These are phyloP conservation scores for Poeciliopsis gracilis DNA, from an alignment of 2,797 vertebrate species.

Conservation along the genomic window DNA sequence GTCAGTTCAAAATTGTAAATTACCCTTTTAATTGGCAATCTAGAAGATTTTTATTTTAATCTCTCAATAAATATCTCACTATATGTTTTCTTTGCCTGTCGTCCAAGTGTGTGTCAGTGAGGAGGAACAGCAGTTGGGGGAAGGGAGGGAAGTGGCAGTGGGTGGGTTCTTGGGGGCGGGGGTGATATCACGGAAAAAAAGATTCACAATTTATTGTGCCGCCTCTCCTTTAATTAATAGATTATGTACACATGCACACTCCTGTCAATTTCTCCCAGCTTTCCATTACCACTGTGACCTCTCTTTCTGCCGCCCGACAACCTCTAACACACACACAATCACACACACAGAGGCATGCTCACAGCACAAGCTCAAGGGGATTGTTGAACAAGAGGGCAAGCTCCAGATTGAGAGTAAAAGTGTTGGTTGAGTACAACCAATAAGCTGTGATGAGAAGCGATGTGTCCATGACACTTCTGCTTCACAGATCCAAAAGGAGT, in stretches of 20 bases:
- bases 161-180: neutral
- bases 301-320: conserved; percentile 75
- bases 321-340: conserved; percentile 15
- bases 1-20: conserved; percentile 80
- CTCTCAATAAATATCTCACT: conserved; percentile 71
- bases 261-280: conserved; percentile 86
- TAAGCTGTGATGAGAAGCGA: neutral
- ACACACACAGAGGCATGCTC: neutral
- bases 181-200: conserved; percentile 78
- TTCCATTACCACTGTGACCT: conserved; percentile 90
- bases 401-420: neutral
- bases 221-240: conserved; percentile 91
- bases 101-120: conserved; percentile 32
- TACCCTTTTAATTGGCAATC: conserved; percentile 72
- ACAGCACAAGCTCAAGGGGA: neutral
- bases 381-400: neutral
- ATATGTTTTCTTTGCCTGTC: conserved; percentile 54
- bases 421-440: neutral
- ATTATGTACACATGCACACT: conserved; percentile 94
- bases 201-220: conserved; percentile 75
- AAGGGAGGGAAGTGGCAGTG: neutral
- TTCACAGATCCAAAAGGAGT: neutral
- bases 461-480: neutral
- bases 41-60: conserved; percentile 76
- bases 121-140: neutral